These are phyloP conservation scores for Drosophila azteca DNA, from an alignment of 1,140 invertebrate species.

Conservation along the genomic window DNA sequence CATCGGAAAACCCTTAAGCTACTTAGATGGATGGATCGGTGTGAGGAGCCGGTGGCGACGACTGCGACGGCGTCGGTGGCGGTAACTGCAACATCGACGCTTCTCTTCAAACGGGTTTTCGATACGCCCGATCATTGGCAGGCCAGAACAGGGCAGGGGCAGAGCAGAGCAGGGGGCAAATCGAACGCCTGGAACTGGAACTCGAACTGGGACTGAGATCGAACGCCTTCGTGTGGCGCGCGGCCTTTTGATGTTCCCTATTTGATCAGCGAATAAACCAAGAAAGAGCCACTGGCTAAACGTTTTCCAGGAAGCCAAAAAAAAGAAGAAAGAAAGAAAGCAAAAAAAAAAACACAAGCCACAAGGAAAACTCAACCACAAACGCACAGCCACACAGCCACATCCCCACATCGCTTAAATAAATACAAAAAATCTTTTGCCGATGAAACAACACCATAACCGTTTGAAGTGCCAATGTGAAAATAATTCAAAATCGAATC, in stretches of 20 bases:
- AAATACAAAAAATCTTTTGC: constrained; percentile 62
- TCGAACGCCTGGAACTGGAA: constrained; percentile 20
- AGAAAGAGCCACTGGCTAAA: constrained; percentile 25
- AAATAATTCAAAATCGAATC: constrained; percentile 18
- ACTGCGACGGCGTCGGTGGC: constrained; percentile 48
- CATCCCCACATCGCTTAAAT: constrained; percentile 2
- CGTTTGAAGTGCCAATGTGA: constrained; percentile 70
- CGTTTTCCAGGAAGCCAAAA: constrained; percentile 59
- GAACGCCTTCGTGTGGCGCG: not conserved
- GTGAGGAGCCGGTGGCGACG: constrained; percentile 41
- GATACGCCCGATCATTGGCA: constrained; percentile 46
- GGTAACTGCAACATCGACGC: constrained; percentile 38
- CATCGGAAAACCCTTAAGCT: constrained; percentile 49
- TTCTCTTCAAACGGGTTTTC: constrained; percentile 66
- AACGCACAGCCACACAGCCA: constrained; percentile 21
- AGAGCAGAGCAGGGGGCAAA: constrained; percentile 8
- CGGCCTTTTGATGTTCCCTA: constrained; percentile 72
- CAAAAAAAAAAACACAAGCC: constrained; percentile 1
- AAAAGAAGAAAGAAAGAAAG: not conserved
- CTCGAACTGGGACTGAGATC: constrained; percentile 8
- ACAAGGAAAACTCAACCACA: constrained; percentile 19
- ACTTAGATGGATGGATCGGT: constrained; percentile 76
- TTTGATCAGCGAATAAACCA: constrained; percentile 10
- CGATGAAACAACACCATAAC: no score
- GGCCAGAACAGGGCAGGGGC: not conserved